A percentile compares a stretch with the other conserved stretches of the same genome.
phyloP scores from a whole-genome alignment of 2,113 vertebrate genomes.

The Apteryx owenii region DNA sequence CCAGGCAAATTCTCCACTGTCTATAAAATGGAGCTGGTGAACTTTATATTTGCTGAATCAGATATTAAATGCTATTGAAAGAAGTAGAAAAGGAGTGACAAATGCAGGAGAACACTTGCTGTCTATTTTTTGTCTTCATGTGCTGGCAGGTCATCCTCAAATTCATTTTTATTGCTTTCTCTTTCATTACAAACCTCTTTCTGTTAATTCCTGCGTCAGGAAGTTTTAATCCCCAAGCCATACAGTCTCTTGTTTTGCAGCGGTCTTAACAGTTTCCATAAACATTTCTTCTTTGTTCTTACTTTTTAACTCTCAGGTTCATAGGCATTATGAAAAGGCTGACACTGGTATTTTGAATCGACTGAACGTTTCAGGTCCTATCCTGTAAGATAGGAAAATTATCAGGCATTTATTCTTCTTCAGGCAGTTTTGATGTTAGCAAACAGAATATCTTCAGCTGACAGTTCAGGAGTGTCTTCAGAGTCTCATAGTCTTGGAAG shows the following conservation, averaged over 20 bases:
- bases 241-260: background rate
- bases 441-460: background rate
- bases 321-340: background rate
- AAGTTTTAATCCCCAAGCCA: background rate
- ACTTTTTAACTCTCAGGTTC: background rate
- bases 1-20: rapidly evolving
- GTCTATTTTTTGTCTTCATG: background rate
- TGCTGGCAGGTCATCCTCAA: background rate
- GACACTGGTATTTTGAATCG: background rate
- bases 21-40: background rate
- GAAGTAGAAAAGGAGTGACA: background rate
- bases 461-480: background rate
- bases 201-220: background rate
- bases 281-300: background rate
- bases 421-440: background rate
- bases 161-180: background rate
- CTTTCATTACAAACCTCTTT: background rate
- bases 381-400: background rate
- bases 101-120: background rate
- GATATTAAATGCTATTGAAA: background rate
- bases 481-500: background rate
- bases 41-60: background rate
- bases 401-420: background rate
- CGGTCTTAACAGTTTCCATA: background rate
- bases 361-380: background rate